These are phyloP conservation scores for Harlomillsia oculata DNA, from an alignment of 1,140 invertebrate genomes.

Conservation along the genomic window DNA sequence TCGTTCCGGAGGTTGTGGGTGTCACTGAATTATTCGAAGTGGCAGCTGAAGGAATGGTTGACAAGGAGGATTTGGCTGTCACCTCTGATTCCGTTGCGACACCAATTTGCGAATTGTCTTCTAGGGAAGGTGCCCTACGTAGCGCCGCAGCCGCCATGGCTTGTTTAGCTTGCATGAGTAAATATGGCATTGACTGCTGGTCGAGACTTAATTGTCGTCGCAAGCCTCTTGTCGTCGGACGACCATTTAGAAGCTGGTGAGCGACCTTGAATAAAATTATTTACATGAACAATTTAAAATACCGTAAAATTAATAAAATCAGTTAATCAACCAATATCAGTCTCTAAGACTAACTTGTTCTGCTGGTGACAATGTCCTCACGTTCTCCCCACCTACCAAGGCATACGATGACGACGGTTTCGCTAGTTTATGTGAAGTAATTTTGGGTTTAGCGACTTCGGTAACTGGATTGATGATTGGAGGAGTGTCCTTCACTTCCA, in stretches of 20 bases:
- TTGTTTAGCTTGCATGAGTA: constrained; percentile 4
- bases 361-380: constrained; percentile 28
- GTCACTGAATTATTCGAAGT: no score
- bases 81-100: no score
- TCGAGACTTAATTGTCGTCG: constrained; percentile 33
- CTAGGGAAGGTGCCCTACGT: constrained; percentile 29
- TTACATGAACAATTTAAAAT: constrained; percentile 1
- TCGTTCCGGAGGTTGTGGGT: no score
- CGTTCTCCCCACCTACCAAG: constrained; percentile 17
- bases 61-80: no score
- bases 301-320: neutral
- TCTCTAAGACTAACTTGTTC: constrained; percentile 19
- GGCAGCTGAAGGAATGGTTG: no score
- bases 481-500: neutral
- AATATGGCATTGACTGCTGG: constrained; percentile 21
- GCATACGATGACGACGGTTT: constrained; percentile 13
- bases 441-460: neutral
- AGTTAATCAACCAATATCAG: neutral
- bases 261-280: constrained; percentile 27
- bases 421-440: neutral
- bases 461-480: neutral
- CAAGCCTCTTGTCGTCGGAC: constrained; percentile 29
- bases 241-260: constrained; percentile 33
- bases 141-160: neutral
- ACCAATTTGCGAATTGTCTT: constrained; percentile 22